Evolutionary conservation across 2,113 vertebrate genomes (phyloP), one percentile per base, ranked within the genome.

Genomic region (Osmerus mordax): DNA sequence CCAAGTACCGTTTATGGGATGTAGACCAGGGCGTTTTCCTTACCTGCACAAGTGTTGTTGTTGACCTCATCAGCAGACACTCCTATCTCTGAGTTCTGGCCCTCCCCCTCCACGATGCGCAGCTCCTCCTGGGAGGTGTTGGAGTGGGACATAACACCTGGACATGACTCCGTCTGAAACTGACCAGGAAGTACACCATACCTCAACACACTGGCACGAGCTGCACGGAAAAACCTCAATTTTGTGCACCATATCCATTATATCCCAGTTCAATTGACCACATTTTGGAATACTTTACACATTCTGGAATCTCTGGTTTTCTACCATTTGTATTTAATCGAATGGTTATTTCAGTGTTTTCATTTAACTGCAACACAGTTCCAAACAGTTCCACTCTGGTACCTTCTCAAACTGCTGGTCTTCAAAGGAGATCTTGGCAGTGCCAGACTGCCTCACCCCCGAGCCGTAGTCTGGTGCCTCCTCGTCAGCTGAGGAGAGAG

Each of bases 401-500:
- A 99, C 97, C 95, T 99, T 98, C 82, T 99, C 96, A 75, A 99
- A 98, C 76, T 98, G 96, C 81, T 97, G 96, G 77, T 99, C 97
- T 0, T 98, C 96, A 19, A 99, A 99, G 58, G 97, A 97, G 79
- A 99, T 98, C 85, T 96, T 98, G 64, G 96, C 97, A 0, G 93
- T 99, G 74, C 97, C 97, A 0, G 97, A 99, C 74, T 98, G 97
- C 71, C 96, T 92, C 69, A 99, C 97, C 0, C 96, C 97, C 0
- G 96, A 98, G 61, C 97, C 97, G 0, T 99, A 99, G 83, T 99
- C 97, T 0, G 97, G 97, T 19, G 97, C 97, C 86, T 99, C 97
- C 76, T 99, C 97, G 12, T 99, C 96, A 11, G 96, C 97, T 99
- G 76, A 3, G 81, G 15, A 55, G 55, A 78, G 70, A 58, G 53